Conservation (phyloP, 2,113 vertebrate genomes). For the Oryctolagus cuniculus region DNA sequence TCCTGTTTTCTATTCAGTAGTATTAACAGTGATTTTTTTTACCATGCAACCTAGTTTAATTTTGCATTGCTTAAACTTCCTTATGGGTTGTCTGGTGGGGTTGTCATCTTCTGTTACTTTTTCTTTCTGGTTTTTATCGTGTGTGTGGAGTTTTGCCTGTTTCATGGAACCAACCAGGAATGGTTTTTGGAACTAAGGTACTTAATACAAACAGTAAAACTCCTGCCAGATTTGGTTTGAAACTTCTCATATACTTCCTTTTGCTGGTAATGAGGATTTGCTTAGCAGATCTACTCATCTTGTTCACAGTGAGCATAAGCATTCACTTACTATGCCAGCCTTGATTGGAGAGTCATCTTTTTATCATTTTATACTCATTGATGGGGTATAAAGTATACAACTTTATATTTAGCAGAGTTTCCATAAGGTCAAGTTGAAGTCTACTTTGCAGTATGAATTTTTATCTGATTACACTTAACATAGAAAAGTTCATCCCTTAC, state of each 20-base stretch:
- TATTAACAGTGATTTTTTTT: background rate
- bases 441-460: background rate
- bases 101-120: background rate
- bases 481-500: background rate
- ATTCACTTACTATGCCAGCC: background rate
- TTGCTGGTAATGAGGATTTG: background rate
- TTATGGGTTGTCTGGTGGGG: background rate
- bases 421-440: background rate
- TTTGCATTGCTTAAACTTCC: background rate
- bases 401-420: background rate
- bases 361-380: background rate
- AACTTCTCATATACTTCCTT: conserved; percentile 33
- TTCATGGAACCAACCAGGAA: background rate
- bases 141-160: background rate
- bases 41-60: background rate
- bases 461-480: background rate
- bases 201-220: background rate
- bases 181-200: conserved; percentile 13
- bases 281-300: background rate
- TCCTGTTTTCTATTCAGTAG: background rate
- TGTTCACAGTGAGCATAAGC: background rate
- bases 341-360: background rate
- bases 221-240: conserved; percentile 26
- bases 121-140: conserved; percentile 40
- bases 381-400: background rate